phyloP scores from a whole-genome alignment of 1,140 invertebrate genomes.

The Panagrolaimus sp. region DNA sequence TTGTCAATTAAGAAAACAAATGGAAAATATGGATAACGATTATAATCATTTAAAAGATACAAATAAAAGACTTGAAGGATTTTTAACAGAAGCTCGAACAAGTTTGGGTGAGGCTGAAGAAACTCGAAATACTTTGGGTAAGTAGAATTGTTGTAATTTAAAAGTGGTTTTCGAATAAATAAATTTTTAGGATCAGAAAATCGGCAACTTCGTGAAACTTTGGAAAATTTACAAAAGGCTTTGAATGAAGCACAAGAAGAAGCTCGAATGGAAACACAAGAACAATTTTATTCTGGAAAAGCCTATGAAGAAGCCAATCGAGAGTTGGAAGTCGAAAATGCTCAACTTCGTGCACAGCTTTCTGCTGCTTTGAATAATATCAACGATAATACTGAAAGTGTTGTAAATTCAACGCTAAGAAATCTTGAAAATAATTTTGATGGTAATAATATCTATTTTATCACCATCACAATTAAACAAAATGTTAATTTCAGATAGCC shows the following conservation, averaged over 20 bases:
- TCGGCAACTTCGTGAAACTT: not conserved
- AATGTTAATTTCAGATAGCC: not conserved
- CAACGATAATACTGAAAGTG: not conserved
- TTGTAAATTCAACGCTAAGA: not conserved
- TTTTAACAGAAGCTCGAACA: not conserved
- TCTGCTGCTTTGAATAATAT: not conserved
- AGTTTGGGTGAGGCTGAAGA: conserved; percentile 10
- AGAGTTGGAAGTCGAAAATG: not conserved
- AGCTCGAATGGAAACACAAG: not conserved
- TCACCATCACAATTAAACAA: not conserved
- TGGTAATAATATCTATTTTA: not conserved
- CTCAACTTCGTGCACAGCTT: not conserved
- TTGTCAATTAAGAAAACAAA: not conserved
- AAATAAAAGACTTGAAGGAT: not conserved
- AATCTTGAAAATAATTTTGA: not conserved
- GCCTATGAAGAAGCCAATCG: not conserved
- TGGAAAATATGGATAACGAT: not conserved
- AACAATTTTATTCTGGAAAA: not conserved
- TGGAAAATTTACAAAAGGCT: not conserved
- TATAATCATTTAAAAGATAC: not conserved
- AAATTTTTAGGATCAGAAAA: not conserved
- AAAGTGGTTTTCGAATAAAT: not conserved
- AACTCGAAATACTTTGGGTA: not conserved
- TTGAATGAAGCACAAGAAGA: not conserved
- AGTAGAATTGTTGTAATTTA: not conserved